Evolutionary conservation across 2,113 vertebrate species (phyloP).

Genomic region (Atrichornis clamosus): DNA sequence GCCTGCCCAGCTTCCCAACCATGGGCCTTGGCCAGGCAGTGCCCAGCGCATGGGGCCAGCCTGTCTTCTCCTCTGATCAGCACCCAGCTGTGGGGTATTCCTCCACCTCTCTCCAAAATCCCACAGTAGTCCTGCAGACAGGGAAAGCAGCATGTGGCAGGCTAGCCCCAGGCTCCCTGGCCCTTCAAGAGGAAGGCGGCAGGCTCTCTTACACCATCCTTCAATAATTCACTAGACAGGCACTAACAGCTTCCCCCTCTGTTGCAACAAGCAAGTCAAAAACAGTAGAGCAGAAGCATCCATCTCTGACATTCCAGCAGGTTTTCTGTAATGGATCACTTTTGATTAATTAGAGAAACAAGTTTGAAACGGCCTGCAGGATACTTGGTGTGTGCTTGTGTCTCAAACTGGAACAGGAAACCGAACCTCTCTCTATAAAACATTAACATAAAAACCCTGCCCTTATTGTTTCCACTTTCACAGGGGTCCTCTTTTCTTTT

Average conservation of each 20-base stretch:
- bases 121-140: not conserved
- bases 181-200: conserved; percentile 19
- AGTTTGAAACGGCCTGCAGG: conserved; percentile 59
- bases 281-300: conserved; percentile 50
- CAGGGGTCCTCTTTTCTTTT: not conserved
- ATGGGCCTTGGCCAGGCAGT: fast-evolving
- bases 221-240: conserved; percentile 62
- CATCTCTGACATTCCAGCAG: conserved; percentile 66
- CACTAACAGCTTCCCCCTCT: conserved; percentile 62
- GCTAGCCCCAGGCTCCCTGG: conserved; percentile 37
- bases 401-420: conserved; percentile 27
- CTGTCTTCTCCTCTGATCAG: not conserved
- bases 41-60: not conserved
- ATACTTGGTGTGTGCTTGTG: conserved; percentile 1
- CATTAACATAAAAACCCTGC: not conserved
- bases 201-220: conserved; percentile 55
- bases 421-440: not conserved
- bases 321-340: conserved; percentile 64
- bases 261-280: conserved; percentile 60
- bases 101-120: not conserved
- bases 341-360: conserved; percentile 64
- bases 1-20: not conserved
- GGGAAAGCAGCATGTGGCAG: not conserved
- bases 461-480: not conserved
- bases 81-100: not conserved